Conservation (phyloP, 2,888 invertebrate species). For the Pandemis cinnamomeana region DNA sequence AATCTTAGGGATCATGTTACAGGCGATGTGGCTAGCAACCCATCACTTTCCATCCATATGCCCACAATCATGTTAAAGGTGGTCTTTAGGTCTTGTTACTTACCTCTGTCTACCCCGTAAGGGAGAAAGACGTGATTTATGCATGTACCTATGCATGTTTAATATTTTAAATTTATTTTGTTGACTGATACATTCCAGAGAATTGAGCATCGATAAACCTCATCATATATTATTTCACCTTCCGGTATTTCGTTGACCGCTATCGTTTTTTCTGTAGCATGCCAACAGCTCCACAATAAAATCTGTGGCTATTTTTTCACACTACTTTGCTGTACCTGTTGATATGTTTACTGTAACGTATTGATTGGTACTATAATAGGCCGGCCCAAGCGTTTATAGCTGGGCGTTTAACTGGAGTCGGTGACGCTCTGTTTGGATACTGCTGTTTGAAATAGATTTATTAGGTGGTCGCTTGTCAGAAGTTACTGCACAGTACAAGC, state of each 20-base stretch:
- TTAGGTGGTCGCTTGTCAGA: slow-evolving; percentile 8
- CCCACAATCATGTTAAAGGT: too few species aligned
- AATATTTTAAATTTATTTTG: neutral
- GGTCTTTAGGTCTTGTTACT: too few species aligned
- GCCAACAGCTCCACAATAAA: neutral
- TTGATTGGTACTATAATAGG: slow-evolving; percentile 7
- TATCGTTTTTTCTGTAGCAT: neutral
- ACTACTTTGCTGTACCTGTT: slow-evolving; percentile 2
- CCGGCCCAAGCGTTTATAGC: slow-evolving; percentile 7
- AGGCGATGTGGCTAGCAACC: too few species aligned
- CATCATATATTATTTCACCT: neutral
- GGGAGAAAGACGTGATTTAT: too few species aligned
- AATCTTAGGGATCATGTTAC: too few species aligned
- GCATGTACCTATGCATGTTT: too few species aligned
- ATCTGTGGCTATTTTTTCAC: slow-evolving; percentile 2
- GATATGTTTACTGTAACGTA: slow-evolving; percentile 2
- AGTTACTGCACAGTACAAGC: neutral
- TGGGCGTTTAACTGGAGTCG: slow-evolving; percentile 28
- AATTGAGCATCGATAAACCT: neutral
- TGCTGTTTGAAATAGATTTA: slow-evolving; percentile 41
- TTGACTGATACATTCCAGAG: neutral
- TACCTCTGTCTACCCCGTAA: too few species aligned
- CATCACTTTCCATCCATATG: too few species aligned
- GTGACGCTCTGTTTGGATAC: slow-evolving; percentile 36
- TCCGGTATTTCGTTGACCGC: neutral